Base-by-base conservation (phyloP, 1,140 invertebrate species). In the Heliconius congener region DNA sequence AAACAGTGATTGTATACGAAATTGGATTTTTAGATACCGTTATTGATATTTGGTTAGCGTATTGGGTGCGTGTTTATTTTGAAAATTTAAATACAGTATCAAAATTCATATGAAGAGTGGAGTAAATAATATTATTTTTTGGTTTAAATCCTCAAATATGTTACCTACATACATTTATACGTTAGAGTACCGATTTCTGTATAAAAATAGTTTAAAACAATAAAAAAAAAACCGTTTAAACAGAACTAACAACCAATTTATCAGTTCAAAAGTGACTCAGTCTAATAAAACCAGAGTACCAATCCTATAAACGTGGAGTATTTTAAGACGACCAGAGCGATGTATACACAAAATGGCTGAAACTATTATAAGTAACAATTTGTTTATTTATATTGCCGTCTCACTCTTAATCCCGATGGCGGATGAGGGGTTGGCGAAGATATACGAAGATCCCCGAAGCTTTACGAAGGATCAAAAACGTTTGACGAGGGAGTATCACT, bases 311-410 rank as follows among this genome's bases (percentile, higher is more conserved):
- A 86, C 83, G 84, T 81, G 83, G 86, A 85, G 87, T 93, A 93
- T 92, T 93, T 91, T 83, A 84, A 90, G 90, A 78, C 74, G 55
- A 91, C 79, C 81, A 93, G 88, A 87, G 84, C 81, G 82, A 83
- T 77, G 83, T 85, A 86, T 90, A 91, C 89, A 91, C 88, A 91
- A 94, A 86, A 93, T 93, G 92, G 91, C 89, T 82, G 81, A 72
- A 72, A 42, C 88, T 85, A 77, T 92, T 90, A 93, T 92, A 90
- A 89, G 88, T 86, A 90, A 91, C 81, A 88, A 91, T 85, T 87
- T 93, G 90, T 93, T 93, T 94, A 93, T 94, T 93, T 93, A 85
- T 93, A 86, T 93, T 87, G 90, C 90, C 74, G 73, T 94, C 90
- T 92, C 90, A 42, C 88, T 94, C 86, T 83, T 91, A 50, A 73